Conservation (phyloP, 2,888 invertebrate species). For the Sinelater perroti region DNA sequence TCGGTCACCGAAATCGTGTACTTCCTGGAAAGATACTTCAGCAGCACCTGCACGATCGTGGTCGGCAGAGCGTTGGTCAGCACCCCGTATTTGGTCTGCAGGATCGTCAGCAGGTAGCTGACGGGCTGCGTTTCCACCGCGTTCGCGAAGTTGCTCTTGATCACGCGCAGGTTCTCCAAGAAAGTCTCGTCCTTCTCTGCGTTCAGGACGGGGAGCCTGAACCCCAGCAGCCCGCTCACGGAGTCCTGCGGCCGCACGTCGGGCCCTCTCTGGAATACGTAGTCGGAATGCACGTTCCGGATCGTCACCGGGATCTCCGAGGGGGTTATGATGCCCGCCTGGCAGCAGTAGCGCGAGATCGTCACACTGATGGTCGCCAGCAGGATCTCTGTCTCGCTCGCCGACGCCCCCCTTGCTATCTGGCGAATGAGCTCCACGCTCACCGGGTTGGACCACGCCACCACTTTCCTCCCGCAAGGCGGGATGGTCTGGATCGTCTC, state of each 20-base stretch:
- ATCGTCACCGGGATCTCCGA: conserved; percentile 71
- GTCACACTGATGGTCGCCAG: conserved; percentile 71
- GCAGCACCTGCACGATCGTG: conserved; percentile 63
- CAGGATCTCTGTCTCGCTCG: conserved; percentile 71
- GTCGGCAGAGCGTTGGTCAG: conserved; percentile 72
- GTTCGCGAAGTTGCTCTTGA: conserved; percentile 59
- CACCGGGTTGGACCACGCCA: conserved; percentile 76
- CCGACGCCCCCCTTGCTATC: conserved; percentile 68
- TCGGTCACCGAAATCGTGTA: conserved; percentile 75
- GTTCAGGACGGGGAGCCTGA: conserved; percentile 68
- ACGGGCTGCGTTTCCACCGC: conserved; percentile 63
- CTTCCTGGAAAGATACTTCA: conserved; percentile 72
- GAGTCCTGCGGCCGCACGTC: conserved; percentile 58
- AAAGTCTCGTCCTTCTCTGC: conserved; percentile 50
- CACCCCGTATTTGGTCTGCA: conserved; percentile 66
- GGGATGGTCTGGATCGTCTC: conserved; percentile 69
- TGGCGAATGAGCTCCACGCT: conserved; percentile 66
- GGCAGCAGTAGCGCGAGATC: conserved; percentile 70
- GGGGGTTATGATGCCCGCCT: conserved; percentile 62
- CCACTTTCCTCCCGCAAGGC: conserved; percentile 75
- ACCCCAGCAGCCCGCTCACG: conserved; percentile 70
- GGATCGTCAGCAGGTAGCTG: conserved; percentile 64
- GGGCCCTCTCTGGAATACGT: conserved; percentile 65
- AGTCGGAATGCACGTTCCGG: conserved; percentile 64
- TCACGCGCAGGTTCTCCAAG: conserved; percentile 55